Percentiles rank a stretch among this genome's conserved stretches.
Evolutionary conservation across 2,797 vertebrate genomes (phyloP).

Genomic region (Myotis daubentonii): DNA sequence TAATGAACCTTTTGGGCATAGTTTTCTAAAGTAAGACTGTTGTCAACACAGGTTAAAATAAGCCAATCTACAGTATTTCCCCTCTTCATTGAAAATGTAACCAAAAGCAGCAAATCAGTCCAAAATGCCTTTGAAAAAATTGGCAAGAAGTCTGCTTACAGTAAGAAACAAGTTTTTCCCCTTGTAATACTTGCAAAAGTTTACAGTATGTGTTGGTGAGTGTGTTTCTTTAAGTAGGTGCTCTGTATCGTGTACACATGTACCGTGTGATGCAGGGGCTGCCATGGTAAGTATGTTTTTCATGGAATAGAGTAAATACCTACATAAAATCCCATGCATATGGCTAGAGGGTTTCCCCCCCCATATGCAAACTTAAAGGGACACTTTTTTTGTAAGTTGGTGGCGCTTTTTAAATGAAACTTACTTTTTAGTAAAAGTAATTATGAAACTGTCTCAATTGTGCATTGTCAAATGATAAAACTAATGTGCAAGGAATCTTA

Average conservation of each 20-base stretch:
- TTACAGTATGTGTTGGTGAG: slow-evolving; percentile 87
- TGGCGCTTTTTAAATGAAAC: slow-evolving; percentile 65
- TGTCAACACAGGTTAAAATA: slow-evolving; percentile 70
- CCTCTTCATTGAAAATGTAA: slow-evolving; percentile 61
- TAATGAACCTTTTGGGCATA: slow-evolving; percentile 51
- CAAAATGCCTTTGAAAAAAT: slow-evolving; percentile 58
- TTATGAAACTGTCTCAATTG: slow-evolving; percentile 33
- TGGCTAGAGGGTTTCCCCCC: neutral
- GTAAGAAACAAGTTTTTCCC: slow-evolving; percentile 69
- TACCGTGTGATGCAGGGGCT: slow-evolving; percentile 89
- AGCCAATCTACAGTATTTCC: slow-evolving; percentile 63
- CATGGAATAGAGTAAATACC: slow-evolving; percentile 84
- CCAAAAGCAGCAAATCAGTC: slow-evolving; percentile 60
- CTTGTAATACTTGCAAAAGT: slow-evolving; percentile 84
- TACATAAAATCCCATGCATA: slow-evolving; percentile 65
- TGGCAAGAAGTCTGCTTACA: slow-evolving; percentile 70
- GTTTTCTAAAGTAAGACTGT: slow-evolving; percentile 67
- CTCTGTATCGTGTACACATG: slow-evolving; percentile 88
- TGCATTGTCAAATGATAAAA: slow-evolving; percentile 52
- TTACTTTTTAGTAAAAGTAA: slow-evolving; percentile 63
- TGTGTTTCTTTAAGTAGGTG: slow-evolving; percentile 91
- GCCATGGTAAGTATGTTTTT: slow-evolving; percentile 88
- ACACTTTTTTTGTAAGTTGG: slow-evolving; percentile 65
- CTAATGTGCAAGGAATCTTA: slow-evolving; percentile 24
- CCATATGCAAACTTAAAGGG: slow-evolving; percentile 23